A percentile compares a stretch with the other conserved stretches of the same genome.
phyloP scores from a whole-genome alignment of 2,888 invertebrate species.

The Caenorhabditis sp. region DNA sequence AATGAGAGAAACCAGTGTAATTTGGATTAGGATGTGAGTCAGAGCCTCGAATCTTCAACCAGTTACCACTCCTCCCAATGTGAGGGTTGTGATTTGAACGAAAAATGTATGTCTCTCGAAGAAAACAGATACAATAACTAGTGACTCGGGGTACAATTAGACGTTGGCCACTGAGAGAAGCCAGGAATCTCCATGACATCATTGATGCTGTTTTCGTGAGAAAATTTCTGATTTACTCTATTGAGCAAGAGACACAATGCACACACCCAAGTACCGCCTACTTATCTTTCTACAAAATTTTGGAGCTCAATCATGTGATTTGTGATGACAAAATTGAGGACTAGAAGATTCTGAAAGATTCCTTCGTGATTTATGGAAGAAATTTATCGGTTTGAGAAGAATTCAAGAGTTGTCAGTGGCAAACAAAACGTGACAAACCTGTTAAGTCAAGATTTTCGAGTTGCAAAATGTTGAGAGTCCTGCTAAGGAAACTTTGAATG shows the following conservation, averaged over 20 bases:
- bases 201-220: conserved; percentile 14
- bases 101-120: conserved; percentile 3
- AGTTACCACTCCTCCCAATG: neutral
- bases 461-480: no score
- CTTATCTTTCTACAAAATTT: conserved; percentile 1
- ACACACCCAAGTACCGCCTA: conserved; percentile 11
- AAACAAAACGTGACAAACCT: no score
- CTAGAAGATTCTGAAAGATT: neutral
- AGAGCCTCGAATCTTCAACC: conserved; percentile 1
- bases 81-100: conserved; percentile 21
- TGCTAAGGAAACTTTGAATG: no score
- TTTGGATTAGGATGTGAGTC: conserved; percentile 22
- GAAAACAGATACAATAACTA: neutral
- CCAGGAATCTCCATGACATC: conserved; percentile 23
- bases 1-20: conserved; percentile 26
- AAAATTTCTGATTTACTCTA: conserved; percentile 25
- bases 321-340: conserved; percentile 1
- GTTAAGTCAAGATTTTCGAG: no score
- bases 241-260: conserved; percentile 21
- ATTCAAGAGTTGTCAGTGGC: no score
- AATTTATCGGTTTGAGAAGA: no score
- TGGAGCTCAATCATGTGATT: neutral
- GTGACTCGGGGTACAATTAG: neutral
- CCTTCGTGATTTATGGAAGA: no score
- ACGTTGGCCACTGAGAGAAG: neutral